phyloP scores from a whole-genome alignment of 2,888 invertebrate genomes.

The Pandemis corylana region DNA sequence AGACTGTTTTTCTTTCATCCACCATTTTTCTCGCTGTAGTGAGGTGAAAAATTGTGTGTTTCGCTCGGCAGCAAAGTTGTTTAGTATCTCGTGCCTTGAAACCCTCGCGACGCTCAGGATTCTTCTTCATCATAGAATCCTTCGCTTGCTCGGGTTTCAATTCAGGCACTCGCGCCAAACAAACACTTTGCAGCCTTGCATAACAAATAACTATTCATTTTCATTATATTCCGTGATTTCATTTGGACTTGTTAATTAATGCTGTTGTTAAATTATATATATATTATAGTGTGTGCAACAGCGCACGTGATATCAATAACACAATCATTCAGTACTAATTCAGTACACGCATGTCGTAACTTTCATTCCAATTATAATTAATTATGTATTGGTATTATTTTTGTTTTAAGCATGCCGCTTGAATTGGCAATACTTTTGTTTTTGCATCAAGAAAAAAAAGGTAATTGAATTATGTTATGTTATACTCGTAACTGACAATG shows the following conservation, averaged over 20 bases:
- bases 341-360: not conserved
- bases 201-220: no score
- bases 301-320: conserved; percentile 2
- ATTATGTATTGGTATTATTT: not conserved
- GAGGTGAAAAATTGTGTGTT: no score
- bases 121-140: no score
- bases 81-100: no score
- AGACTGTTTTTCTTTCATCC: no score
- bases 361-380: not conserved
- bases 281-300: not conserved
- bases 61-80: no score
- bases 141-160: no score
- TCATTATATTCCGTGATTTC: not conserved
- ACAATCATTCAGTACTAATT: not conserved
- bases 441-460: not conserved
- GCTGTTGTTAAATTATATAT: not conserved
- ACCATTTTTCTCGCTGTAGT: no score
- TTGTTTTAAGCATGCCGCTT: not conserved
- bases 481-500: not conserved
- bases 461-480: not conserved
- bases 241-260: not conserved
- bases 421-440: not conserved
- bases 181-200: no score
- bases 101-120: no score
- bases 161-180: no score